Base-by-base conservation (phyloP, 2,888 invertebrate genomes). In the Crossocerus cetratus region DNA sequence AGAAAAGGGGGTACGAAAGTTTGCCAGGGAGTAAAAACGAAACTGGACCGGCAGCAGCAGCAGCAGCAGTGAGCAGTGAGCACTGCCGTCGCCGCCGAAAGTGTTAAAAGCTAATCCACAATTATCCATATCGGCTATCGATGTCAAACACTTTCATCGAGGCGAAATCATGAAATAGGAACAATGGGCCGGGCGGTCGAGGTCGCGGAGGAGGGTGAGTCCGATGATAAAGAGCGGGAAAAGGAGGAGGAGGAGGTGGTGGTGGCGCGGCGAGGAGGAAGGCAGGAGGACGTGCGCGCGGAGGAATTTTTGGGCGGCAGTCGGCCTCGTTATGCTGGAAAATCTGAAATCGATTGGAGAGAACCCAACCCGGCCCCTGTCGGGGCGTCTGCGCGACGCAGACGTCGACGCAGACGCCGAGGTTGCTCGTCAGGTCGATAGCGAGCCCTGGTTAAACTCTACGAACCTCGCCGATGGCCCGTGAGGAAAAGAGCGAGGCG, bases 291-390 rank as follows among this genome's bases (percentile, higher is more conserved):
- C 44, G 56, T 65, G 70, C 68, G 76, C 72, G 83, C 64, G 70
- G 81, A 71, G 73, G 72, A 82, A 82, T 82, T 84, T 82, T 82
- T 81, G 82, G 82, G 77, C 78, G 83, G 83, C 82, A 83, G 86
- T 83, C 86, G 86, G 87, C 85, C 84, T 86, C 87, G 87, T 88
- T 88, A 87, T 84, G 85, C 83, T 86, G 86, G 88, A 86, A 88
- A 89, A 88, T 89, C 88, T 86, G 87, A 87, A 88, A 89, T 89
- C 88, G 88, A 89, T 89, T 86, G 88, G 78, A 83, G 84, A 81
- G 32, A 32, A 32, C 32, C 32, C 32, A 32, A 82, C 84, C 83
- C 82, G 84, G 83, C 78, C 82, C 80, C 81, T 79, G 83, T 76
- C 78, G 82, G 78, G 84, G 89, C 88, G 89, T 86, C 88, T 88